Evolutionary conservation across 2,888 invertebrate species (phyloP).

Genomic region (Antheraea assamensis): DNA sequence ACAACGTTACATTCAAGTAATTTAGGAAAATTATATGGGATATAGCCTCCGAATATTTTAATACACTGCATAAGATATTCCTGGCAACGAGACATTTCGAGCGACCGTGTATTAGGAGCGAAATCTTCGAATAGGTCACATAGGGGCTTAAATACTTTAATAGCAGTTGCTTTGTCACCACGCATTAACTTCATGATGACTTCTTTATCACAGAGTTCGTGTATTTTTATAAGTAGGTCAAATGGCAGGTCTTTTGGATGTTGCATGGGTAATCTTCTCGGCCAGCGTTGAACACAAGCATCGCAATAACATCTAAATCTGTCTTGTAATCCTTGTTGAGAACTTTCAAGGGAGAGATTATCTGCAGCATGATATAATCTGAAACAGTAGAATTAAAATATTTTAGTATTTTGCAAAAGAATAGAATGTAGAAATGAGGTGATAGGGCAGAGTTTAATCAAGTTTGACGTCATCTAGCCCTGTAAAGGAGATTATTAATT

Average conservation of each 20-base stretch:
- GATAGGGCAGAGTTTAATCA: no score
- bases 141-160: constrained; percentile 55
- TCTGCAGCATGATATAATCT: constrained; percentile 88
- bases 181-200: constrained; percentile 67
- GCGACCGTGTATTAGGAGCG: constrained; percentile 71
- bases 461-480: no score
- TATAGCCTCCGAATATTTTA: constrained; percentile 56
- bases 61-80: constrained; percentile 85
- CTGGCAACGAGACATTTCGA: constrained; percentile 77
- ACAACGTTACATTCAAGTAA: constrained; percentile 50
- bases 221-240: constrained; percentile 43
- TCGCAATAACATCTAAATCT: constrained; percentile 90
- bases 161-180: constrained; percentile 67
- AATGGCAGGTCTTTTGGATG: constrained; percentile 49
- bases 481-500: no score
- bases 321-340: constrained; percentile 86
- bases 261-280: constrained; percentile 75
- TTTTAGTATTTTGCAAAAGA: constrained; percentile 3
- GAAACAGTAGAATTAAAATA: constrained; percentile 40
- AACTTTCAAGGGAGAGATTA: constrained; percentile 78
- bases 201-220: constrained; percentile 48
- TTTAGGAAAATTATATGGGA: constrained; percentile 52
- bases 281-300: constrained; percentile 88
- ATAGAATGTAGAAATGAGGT: background rate
- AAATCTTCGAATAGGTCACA: constrained; percentile 61